These are phyloP conservation scores for Vimba vimba DNA, from an alignment of 2,113 vertebrate species.

Conservation along the genomic window DNA sequence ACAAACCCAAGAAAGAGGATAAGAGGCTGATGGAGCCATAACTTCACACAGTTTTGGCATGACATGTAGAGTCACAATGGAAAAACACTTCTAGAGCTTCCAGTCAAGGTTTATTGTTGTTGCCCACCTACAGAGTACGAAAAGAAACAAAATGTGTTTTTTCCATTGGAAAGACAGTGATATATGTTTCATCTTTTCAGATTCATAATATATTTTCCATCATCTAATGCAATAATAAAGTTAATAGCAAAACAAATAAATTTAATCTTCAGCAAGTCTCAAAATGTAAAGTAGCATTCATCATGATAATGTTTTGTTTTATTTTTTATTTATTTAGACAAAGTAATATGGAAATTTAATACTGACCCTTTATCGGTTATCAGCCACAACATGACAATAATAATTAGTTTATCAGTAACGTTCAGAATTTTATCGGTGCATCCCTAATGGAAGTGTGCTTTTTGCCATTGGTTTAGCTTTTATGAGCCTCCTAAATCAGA, in stretches of 20 bases:
- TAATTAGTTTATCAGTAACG: background rate
- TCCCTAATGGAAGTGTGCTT: background rate
- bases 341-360: background rate
- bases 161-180: background rate
- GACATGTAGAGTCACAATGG: conserved; percentile 10
- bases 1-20: background rate
- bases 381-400: background rate
- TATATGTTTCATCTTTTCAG: background rate
- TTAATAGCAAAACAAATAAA: too few species aligned
- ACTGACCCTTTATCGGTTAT: background rate
- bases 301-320: background rate
- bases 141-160: background rate
- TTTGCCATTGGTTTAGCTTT: background rate
- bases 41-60: conserved; percentile 10
- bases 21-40: conserved; percentile 21
- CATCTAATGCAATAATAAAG: background rate
- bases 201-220: background rate
- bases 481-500: background rate
- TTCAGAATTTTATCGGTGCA: background rate
- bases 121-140: conserved; percentile 30
- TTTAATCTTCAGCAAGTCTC: too few species aligned
- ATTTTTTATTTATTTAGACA: background rate
- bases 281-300: too few species aligned
- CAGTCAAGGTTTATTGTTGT: conserved; percentile 18
- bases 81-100: conserved; percentile 34